A percentile compares a stretch with the other conserved stretches of the same genome.
phyloP scores from a whole-genome alignment of 2,888 invertebrate species.

The Thecophora atra region DNA sequence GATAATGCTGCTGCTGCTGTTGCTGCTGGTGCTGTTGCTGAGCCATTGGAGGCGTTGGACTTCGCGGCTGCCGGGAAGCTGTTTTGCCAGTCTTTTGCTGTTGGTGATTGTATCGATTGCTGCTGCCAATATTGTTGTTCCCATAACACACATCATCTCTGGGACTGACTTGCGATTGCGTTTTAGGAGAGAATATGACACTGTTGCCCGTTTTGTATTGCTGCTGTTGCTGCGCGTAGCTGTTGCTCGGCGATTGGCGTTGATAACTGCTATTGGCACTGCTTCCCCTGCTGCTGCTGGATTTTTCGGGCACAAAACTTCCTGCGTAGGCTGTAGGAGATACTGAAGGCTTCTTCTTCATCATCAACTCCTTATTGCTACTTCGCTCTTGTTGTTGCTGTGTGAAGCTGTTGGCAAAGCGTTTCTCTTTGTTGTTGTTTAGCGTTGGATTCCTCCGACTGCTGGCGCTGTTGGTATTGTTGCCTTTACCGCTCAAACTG shows the following conservation, averaged over 20 bases:
- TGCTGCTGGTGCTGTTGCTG: conserved; percentile 43
- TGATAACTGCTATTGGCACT: conserved; percentile 40
- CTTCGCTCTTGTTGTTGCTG: conserved; percentile 47
- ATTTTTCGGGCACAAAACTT: conserved; percentile 47
- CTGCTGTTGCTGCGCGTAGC: conserved; percentile 45
- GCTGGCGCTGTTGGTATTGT: conserved; percentile 39
- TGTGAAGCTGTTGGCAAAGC: conserved; percentile 50
- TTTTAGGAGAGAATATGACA: conserved; percentile 47
- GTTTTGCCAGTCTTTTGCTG: conserved; percentile 7
- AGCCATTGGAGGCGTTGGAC: conserved; percentile 47
- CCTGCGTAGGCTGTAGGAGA: conserved; percentile 44
- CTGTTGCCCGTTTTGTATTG: conserved; percentile 45
- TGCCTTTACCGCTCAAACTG: conserved; percentile 39
- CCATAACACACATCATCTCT: conserved; percentile 44
- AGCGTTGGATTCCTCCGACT: conserved; percentile 38
- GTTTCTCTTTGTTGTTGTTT: conserved; percentile 49
- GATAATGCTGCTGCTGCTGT: conserved; percentile 43
- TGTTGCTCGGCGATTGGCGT: conserved; percentile 41
- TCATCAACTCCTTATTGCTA: conserved; percentile 41
- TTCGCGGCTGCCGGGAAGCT: conserved; percentile 38
- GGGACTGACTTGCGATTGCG: conserved; percentile 38
- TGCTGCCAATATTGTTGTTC: conserved; percentile 43
- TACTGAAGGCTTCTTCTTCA: conserved; percentile 45
- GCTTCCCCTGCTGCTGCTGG: conserved; percentile 39
- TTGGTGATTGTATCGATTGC: conserved; percentile 33